A percentile compares a stretch with the other conserved stretches of the same genome.
Evolutionary conservation across 2,113 vertebrate species (phyloP).

Genomic region (Tyto alba): DNA sequence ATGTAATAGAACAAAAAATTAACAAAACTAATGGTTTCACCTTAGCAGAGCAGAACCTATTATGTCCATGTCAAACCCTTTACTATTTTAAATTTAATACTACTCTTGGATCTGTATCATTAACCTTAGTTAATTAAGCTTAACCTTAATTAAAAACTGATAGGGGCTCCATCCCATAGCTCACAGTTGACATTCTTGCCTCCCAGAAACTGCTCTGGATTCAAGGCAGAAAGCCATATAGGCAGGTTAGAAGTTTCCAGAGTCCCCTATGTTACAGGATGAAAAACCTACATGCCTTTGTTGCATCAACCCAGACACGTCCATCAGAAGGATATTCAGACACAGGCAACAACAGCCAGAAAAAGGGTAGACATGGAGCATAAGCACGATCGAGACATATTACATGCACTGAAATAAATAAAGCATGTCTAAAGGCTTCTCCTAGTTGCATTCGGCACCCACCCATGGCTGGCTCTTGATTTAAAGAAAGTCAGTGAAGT

Average conservation of each 20-base stretch:
- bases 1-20: not conserved
- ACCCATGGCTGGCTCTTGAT: not conserved
- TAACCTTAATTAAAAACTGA: no score
- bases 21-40: not conserved
- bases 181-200: not conserved
- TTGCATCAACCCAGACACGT: not conserved
- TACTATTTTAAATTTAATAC: not conserved
- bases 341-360: not conserved
- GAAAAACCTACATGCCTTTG: not conserved
- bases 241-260: not conserved
- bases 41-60: not conserved
- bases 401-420: not conserved
- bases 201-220: not conserved
- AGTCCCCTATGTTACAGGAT: not conserved
- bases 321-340: rapidly evolving
- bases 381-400: not conserved
- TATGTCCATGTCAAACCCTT: not conserved
- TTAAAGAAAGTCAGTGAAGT: not conserved
- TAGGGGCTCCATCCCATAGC: not conserved
- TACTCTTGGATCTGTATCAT: not conserved
- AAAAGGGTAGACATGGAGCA: not conserved
- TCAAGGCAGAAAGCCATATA: not conserved
- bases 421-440: not conserved
- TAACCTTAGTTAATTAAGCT: no score
- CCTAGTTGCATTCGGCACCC: not conserved